A percentile compares a stretch with the other conserved stretches of the same genome.
Conservation (phyloP, 2,888 invertebrate species). For the Priapulus caudatus region DNA sequence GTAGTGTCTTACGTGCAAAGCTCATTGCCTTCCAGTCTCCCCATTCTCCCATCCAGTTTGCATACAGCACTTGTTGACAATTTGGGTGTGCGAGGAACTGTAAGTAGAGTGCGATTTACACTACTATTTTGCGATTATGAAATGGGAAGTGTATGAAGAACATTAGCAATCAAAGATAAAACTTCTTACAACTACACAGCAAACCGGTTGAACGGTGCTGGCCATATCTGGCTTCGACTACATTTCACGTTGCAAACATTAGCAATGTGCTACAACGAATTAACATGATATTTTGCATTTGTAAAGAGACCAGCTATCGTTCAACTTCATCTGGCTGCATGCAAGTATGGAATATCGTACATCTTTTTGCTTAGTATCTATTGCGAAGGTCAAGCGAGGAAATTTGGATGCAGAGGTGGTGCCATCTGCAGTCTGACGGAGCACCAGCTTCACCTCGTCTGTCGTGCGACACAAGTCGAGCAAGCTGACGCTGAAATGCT, state of each 20-base stretch:
- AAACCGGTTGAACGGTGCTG: too few relatives aligned
- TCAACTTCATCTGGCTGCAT: too few relatives aligned
- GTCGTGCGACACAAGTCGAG: slow-evolving; percentile 53
- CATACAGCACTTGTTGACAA: slow-evolving; percentile 55
- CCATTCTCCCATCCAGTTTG: slow-evolving; percentile 54
- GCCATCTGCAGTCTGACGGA: slow-evolving; percentile 46
- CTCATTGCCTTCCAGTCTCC: slow-evolving; percentile 47
- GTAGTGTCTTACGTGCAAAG: slow-evolving; percentile 37
- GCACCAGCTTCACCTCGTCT: slow-evolving; percentile 53
- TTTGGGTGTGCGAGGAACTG: slow-evolving; percentile 61
- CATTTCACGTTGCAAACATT: too few relatives aligned
- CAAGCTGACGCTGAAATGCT: slow-evolving; percentile 41
- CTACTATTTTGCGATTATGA: background rate
- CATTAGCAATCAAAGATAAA: too few relatives aligned
- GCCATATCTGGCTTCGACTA: too few relatives aligned
- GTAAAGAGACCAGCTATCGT: too few relatives aligned
- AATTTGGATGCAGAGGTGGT: slow-evolving; percentile 43
- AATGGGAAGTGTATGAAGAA: too few relatives aligned
- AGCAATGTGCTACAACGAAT: too few relatives aligned
- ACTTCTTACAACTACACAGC: too few relatives aligned
- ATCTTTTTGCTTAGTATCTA: slow-evolving; percentile 56
- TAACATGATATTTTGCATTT: too few relatives aligned
- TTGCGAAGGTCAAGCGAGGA: slow-evolving; percentile 54
- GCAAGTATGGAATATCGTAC: slow-evolving; percentile 25
- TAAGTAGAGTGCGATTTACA: background rate